Conservation (phyloP, 2,888 invertebrate genomes). For the Lysandra bellargus region DNA sequence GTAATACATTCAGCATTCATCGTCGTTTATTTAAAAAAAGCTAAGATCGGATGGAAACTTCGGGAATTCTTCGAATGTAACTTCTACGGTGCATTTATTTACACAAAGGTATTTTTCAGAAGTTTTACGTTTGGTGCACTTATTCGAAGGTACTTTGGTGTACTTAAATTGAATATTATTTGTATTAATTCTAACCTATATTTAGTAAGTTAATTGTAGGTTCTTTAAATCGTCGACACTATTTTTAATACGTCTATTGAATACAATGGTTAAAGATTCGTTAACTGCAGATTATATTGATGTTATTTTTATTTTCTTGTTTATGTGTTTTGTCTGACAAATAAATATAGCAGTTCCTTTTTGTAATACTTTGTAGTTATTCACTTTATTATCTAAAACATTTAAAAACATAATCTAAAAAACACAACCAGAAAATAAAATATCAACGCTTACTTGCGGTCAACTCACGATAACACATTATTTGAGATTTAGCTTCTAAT, state of each 20-base stretch:
- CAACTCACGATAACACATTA: constrained; percentile 26
- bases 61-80: constrained; percentile 18
- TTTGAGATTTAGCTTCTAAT: constrained; percentile 55
- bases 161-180: no score
- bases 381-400: background rate
- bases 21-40: constrained; percentile 34
- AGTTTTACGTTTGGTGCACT: background rate
- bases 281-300: no score
- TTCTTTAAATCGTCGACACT: no score
- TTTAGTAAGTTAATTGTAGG: no score
- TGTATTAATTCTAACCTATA: no score
- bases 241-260: no score
- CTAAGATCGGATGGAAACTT: constrained; percentile 58
- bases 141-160: background rate
- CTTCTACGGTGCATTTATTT: background rate
- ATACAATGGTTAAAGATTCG: no score
- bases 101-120: background rate
- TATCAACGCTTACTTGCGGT: background rate
- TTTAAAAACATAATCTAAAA: background rate
- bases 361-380: no score
- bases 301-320: no score
- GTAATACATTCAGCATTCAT: constrained; percentile 65
- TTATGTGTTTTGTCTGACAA: no score
- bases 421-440: background rate
- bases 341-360: no score